Percentiles rank a stretch among this genome's conserved stretches.
phyloP scores from a whole-genome alignment of 2,888 invertebrate genomes.

The Standfussiana lucernea region DNA sequence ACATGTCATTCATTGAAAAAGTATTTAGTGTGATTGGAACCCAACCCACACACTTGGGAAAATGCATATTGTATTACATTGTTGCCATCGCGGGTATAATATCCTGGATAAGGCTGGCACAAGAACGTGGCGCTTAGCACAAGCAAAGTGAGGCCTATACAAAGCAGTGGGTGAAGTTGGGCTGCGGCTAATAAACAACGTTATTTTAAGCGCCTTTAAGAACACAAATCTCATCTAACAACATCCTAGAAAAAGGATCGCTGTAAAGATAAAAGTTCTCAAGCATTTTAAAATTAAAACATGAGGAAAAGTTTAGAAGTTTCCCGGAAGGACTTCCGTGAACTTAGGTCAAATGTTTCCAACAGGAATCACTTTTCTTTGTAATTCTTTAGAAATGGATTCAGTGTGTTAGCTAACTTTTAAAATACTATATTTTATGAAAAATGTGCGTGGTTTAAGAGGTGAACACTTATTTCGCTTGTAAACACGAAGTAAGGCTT shows the following conservation, averaged over 20 bases:
- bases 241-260: constrained; percentile 35
- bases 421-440: neutral
- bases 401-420: constrained; percentile 15
- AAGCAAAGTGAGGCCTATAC: neutral
- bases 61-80: neutral
- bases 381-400: constrained; percentile 45
- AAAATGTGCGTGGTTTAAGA: neutral
- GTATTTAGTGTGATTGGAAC: neutral
- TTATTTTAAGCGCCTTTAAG: constrained; percentile 13
- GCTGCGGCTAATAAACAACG: neutral
- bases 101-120: neutral
- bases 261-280: constrained; percentile 31
- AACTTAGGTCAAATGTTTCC: constrained; percentile 54
- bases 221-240: constrained; percentile 23
- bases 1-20: too few relatives aligned
- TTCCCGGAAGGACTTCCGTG: constrained; percentile 32
- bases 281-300: constrained; percentile 57
- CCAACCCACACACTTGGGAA: neutral
- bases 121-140: neutral
- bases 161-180: neutral
- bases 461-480: neutral
- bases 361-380: constrained; percentile 56
- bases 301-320: constrained; percentile 46
- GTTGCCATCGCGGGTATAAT: neutral
- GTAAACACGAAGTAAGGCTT: neutral